Evolutionary conservation across 2,797 vertebrate genomes (phyloP).

Genomic region (Rallus crepitans): DNA sequence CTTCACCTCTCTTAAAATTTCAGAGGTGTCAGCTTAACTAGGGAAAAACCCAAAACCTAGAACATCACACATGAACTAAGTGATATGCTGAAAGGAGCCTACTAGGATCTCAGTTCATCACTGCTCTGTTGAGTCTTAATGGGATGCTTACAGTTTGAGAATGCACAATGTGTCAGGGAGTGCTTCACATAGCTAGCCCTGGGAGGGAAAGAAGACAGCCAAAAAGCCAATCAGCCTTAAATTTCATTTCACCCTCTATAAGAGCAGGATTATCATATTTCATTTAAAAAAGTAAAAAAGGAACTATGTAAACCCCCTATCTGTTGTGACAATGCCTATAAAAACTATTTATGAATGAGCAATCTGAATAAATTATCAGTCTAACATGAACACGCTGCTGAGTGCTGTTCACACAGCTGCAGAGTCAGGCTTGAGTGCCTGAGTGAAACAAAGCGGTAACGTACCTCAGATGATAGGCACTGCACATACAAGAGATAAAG

Average conservation of each 20-base stretch:
- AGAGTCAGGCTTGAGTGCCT: background rate
- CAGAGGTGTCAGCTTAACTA: background rate
- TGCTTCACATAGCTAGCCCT: background rate
- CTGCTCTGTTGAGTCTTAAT: background rate
- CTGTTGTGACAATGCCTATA: background rate
- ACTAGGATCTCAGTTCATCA: background rate
- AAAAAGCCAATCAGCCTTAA: background rate
- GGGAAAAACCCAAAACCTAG: background rate
- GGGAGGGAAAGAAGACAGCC: no score
- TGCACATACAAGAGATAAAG: background rate
- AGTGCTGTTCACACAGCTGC: background rate
- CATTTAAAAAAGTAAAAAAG: background rate
- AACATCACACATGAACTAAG: background rate
- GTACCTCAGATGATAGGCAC: background rate
- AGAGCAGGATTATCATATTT: background rate
- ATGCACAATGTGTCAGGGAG: background rate
- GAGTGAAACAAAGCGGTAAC: background rate
- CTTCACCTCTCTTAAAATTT: background rate
- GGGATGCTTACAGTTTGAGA: background rate
- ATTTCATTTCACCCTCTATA: background rate
- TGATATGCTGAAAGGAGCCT: background rate
- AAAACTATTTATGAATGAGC: no score
- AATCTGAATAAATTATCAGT: background rate
- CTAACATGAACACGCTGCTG: background rate
- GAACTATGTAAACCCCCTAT: background rate